Conservation (phyloP, 2,113 vertebrate genomes). For the Haplochromis burtoni region DNA sequence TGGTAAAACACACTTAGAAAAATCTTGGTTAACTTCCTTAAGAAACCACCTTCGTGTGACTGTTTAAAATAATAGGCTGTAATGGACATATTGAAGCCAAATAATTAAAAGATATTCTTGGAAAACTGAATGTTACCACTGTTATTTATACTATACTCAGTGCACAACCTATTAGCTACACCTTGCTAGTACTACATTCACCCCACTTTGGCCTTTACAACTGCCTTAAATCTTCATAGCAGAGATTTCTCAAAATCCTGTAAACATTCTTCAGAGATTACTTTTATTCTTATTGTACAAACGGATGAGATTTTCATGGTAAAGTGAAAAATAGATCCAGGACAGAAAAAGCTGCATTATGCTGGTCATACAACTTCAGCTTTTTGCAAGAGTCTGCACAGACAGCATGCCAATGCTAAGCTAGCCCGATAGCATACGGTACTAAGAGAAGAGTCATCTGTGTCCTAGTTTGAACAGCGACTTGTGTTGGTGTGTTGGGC, state of each 20-base stretch:
- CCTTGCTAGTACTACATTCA: not conserved
- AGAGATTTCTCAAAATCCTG: not conserved
- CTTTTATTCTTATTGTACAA: not conserved
- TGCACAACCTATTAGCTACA: not conserved
- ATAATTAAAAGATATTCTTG: not conserved
- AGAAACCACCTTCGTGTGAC: not conserved
- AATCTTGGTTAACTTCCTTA: rapidly evolving
- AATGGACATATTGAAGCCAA: not conserved
- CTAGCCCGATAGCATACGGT: not conserved
- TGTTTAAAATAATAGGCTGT: not conserved
- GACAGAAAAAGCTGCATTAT: not conserved
- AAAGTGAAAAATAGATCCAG: not conserved
- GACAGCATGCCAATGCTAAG: not conserved
- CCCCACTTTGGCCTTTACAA: rapidly evolving
- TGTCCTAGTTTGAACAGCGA: not conserved
- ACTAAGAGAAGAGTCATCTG: not conserved
- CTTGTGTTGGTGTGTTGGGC: not conserved
- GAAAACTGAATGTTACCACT: not conserved
- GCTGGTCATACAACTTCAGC: not conserved
- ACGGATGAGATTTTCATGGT: rapidly evolving
- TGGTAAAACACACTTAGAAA: rapidly evolving
- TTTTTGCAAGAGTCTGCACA: not conserved
- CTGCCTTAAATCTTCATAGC: not conserved
- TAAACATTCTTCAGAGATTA: not conserved
- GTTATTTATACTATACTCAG: not conserved